Evolutionary conservation across 2,888 invertebrate genomes (phyloP).

Genomic region (Nematopogon swammerdamellus): DNA sequence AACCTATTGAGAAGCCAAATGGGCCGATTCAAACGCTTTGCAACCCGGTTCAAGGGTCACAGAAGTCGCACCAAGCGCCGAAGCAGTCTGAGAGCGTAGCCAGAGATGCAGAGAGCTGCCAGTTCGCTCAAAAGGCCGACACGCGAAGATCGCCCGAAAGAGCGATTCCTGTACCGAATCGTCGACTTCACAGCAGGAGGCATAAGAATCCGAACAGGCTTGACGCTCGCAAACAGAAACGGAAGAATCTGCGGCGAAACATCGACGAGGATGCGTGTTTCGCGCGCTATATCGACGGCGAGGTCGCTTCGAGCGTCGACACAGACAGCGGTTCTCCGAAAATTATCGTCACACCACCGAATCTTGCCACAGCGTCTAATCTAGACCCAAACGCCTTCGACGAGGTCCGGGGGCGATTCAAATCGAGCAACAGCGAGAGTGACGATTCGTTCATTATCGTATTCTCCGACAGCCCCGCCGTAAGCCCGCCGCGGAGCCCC

Average conservation of each 20-base stretch:
- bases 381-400: conserved; percentile 22
- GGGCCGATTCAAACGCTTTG: too few relatives aligned
- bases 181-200: conserved; percentile 17
- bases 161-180: not conserved
- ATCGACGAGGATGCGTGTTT: conserved; percentile 28
- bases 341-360: not conserved
- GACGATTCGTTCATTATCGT: conserved; percentile 49
- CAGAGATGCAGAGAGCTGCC: too few relatives aligned
- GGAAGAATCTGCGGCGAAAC: conserved; percentile 18
- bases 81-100: too few relatives aligned
- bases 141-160: not conserved
- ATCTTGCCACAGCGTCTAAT: too few relatives aligned
- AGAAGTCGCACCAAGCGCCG: too few relatives aligned
- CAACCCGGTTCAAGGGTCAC: too few relatives aligned
- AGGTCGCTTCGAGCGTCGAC: conserved; percentile 21
- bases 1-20: too few relatives aligned
- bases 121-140: not conserved
- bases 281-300: conserved; percentile 23
- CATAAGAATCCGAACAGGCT: conserved; percentile 23
- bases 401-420: conserved; percentile 36
- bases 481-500: conserved; percentile 7
- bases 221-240: conserved; percentile 17
- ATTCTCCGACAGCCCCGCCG: conserved; percentile 26
- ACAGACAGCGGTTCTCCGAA: conserved; percentile 22
- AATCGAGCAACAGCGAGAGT: conserved; percentile 27